Conservation (phyloP, 2,888 invertebrate genomes). For the Danaus chrysippus region DNA sequence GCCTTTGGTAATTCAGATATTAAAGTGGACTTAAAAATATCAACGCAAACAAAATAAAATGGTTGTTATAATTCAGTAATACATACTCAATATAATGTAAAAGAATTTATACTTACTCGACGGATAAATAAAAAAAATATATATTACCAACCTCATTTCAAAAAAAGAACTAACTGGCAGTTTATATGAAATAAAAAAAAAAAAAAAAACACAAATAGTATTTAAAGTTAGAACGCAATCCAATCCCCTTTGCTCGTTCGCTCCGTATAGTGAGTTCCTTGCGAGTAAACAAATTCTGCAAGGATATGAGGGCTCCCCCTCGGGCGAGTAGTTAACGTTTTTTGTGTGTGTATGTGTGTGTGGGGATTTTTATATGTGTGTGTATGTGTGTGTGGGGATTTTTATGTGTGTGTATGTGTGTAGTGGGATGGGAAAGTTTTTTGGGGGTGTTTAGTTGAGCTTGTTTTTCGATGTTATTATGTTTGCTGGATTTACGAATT, state of each 20-base stretch:
- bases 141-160: neutral
- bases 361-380: conserved; percentile 48
- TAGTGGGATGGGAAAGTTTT: conserved; percentile 36
- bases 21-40: conserved; percentile 44
- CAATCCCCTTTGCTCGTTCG: conserved; percentile 62
- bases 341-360: conserved; percentile 59
- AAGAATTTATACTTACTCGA: neutral
- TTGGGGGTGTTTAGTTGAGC: conserved; percentile 32
- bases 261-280: conserved; percentile 58
- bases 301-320: conserved; percentile 66
- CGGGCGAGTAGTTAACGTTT: conserved; percentile 64
- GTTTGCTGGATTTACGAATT: conserved; percentile 14
- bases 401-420: conserved; percentile 64
- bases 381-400: conserved; percentile 46
- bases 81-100: too few relatives aligned
- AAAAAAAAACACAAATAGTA: conserved; percentile 37
- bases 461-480: conserved; percentile 17
- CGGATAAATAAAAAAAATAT: neutral
- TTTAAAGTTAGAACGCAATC: conserved; percentile 49
- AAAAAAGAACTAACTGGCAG: neutral
- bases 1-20: conserved; percentile 35
- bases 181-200: conserved; percentile 21
- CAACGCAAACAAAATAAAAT: conserved; percentile 6
- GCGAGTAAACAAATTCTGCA: conserved; percentile 77
- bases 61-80: neutral